Evolutionary conservation across 2,113 vertebrate species (phyloP).

Genomic region (Cyanistes caeruleus): DNA sequence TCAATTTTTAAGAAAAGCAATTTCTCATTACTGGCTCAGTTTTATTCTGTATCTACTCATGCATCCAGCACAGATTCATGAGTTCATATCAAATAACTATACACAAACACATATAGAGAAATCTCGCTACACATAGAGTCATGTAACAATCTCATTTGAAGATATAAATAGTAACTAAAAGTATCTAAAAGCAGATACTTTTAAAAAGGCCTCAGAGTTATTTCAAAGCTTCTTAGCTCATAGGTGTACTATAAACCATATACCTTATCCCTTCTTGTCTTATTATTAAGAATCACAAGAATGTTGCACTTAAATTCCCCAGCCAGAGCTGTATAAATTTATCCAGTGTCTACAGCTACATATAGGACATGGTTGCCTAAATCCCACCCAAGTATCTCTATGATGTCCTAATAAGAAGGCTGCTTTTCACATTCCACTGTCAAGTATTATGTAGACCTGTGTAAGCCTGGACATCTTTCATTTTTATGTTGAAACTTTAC

Average conservation of each 20-base stretch:
- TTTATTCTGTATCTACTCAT: neutral
- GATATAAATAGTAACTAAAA: neutral
- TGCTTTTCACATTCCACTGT: neutral
- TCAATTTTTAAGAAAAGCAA: neutral
- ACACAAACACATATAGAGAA: neutral
- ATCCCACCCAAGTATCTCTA: neutral
- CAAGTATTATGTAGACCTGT: neutral
- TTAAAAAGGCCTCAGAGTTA: neutral
- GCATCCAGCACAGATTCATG: neutral
- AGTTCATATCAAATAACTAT: neutral
- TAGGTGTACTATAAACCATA: neutral
- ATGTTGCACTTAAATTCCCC: neutral
- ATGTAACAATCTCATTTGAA: neutral
- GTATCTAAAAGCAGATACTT: neutral
- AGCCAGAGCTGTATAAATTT: neutral
- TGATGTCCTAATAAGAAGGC: neutral
- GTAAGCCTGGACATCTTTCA: neutral
- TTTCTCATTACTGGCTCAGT: neutral
- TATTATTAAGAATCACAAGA: neutral
- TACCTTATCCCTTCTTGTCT: neutral
- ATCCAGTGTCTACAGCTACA: neutral
- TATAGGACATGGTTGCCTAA: neutral
- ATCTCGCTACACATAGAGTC: neutral
- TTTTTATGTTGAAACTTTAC: neutral
- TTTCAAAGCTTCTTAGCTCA: neutral